Percentiles rank a stretch among this genome's conserved stretches.
These are phyloP conservation scores for Drosophila pachea DNA, from an alignment of 1,140 invertebrate species.

Conservation along the genomic window DNA sequence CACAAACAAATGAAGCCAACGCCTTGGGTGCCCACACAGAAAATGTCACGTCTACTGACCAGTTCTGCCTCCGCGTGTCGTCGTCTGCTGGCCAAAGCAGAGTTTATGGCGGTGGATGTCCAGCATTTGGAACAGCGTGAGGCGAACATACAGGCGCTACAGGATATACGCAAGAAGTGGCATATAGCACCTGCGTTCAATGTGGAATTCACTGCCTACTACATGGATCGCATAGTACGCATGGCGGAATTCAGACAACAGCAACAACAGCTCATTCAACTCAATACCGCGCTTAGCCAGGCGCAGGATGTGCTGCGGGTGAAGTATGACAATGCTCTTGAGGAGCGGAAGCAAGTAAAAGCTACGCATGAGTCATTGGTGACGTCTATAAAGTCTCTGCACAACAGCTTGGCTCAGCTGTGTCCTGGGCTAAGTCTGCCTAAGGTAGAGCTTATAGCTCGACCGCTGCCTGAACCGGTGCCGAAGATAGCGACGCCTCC, in stretches of 20 bases:
- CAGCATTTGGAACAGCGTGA: constrained; percentile 88
- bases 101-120: constrained; percentile 93
- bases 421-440: constrained; percentile 82
- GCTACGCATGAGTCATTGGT: constrained; percentile 36
- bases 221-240: constrained; percentile 89
- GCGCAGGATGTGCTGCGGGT: constrained; percentile 86
- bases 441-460: constrained; percentile 79
- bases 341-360: constrained; percentile 61
- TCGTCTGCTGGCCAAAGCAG: constrained; percentile 90
- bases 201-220: constrained; percentile 97
- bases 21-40: constrained; percentile 96
- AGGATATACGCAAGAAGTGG: constrained; percentile 94
- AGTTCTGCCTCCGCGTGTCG: constrained; percentile 94
- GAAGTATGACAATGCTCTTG: constrained; percentile 87
- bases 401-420: constrained; percentile 56
- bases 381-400: constrained; percentile 32
- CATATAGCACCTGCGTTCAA: constrained; percentile 94
- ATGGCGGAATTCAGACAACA: constrained; percentile 88
- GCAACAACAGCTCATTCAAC: constrained; percentile 86
- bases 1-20: constrained; percentile 87
- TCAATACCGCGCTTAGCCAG: constrained; percentile 85
- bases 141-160: constrained; percentile 87
- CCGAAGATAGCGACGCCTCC: constrained; percentile 67
- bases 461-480: constrained; percentile 47
- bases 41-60: constrained; percentile 93